These are phyloP conservation scores for Chelon auratus DNA, from an alignment of 2,797 vertebrate species.

Conservation along the genomic window DNA sequence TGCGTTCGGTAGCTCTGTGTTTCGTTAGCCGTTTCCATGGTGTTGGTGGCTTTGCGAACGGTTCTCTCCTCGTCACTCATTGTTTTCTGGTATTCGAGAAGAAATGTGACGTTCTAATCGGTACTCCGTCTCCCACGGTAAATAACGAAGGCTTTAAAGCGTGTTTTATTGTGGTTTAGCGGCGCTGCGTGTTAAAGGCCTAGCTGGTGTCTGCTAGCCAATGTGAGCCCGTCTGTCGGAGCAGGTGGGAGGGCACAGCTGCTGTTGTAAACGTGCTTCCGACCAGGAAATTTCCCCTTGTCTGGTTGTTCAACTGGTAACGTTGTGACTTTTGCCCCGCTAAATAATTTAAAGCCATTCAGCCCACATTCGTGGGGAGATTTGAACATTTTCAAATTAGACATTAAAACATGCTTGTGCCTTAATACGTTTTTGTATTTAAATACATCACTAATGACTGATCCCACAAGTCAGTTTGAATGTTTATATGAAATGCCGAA, in stretches of 20 bases:
- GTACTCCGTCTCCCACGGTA: accelerated
- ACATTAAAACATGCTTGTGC: too few relatives aligned
- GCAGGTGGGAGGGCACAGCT: conserved; percentile 81
- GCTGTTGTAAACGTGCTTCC: conserved; percentile 69
- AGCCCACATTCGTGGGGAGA: accelerated
- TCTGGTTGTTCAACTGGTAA: background rate
- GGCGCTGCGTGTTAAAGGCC: conserved; percentile 78
- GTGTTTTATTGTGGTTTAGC: conserved; percentile 29
- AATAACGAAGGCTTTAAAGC: background rate
- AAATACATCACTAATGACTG: background rate
- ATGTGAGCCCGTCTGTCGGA: conserved; percentile 55
- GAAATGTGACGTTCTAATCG: background rate
- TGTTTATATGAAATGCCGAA: background rate
- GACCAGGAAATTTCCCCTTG: conserved; percentile 51
- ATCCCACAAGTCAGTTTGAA: background rate
- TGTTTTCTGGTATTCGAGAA: background rate
- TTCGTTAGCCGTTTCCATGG: conserved; percentile 76
- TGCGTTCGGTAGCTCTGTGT: conserved; percentile 39
- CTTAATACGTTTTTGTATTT: too few relatives aligned
- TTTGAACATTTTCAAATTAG: background rate
- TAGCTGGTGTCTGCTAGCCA: conserved; percentile 66
- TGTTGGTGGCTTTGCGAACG: conserved; percentile 29
- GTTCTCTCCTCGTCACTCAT: background rate
- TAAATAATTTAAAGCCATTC: background rate
- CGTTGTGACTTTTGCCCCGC: background rate